Percentiles rank a stretch among this genome's conserved stretches.
phyloP scores from a whole-genome alignment of 2,797 vertebrate species.

The Enoplosus armatus region DNA sequence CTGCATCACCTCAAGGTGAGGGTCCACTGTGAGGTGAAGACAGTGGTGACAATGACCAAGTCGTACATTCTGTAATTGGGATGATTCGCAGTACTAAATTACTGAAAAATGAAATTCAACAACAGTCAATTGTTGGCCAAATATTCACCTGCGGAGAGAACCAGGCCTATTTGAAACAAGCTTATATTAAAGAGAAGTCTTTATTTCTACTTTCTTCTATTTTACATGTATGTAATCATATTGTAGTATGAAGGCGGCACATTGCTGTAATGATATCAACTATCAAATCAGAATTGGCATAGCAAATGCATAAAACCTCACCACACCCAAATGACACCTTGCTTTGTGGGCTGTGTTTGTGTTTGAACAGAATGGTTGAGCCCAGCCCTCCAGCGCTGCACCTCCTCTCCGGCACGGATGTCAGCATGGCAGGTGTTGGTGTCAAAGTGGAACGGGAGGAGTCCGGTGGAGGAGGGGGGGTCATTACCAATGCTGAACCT shows the following conservation, averaged over 20 bases:
- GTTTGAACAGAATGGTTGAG: constrained; percentile 91
- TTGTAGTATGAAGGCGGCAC: neutral
- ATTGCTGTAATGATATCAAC: neutral
- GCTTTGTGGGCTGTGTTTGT: constrained; percentile 44
- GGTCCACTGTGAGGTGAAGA: neutral
- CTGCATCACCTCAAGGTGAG: neutral
- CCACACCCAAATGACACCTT: constrained; percentile 32
- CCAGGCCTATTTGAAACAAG: neutral
- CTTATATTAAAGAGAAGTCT: neutral
- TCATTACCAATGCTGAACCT: constrained; percentile 42
- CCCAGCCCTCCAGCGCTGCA: constrained; percentile 88
- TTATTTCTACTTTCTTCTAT: neutral
- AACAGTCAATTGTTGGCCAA: neutral
- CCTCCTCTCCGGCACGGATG: constrained; percentile 87
- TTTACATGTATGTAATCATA: neutral
- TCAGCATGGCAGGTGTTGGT: constrained; percentile 90
- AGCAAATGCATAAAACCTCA: neutral
- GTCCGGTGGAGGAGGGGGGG: constrained; percentile 43
- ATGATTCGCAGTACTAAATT: neutral
- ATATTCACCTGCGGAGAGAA: neutral
- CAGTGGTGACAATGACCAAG: neutral
- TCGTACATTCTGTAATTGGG: neutral
- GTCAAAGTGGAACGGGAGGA: constrained; percentile 92
- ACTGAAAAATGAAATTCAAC: neutral
- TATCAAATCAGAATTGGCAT: neutral